Conservation (phyloP, 2,113 vertebrate genomes). For the Pelecanoides urinatrix region DNA sequence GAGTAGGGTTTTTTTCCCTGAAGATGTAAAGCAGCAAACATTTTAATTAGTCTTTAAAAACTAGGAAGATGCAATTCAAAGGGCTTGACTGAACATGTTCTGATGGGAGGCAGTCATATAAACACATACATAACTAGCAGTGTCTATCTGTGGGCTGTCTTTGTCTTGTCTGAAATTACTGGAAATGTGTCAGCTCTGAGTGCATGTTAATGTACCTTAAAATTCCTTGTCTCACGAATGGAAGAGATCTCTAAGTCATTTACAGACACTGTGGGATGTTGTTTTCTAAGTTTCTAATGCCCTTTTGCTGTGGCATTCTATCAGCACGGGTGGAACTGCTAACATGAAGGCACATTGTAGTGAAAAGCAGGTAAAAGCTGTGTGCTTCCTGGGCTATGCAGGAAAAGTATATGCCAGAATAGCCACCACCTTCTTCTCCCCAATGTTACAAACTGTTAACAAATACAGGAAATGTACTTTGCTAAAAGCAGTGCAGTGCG, state of each 20-base stretch:
- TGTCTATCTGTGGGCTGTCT: not conserved
- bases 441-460: not conserved
- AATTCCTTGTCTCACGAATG: not conserved
- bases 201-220: not conserved
- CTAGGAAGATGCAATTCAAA: not conserved
- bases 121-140: not conserved
- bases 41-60: not conserved
- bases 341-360: not conserved
- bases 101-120: not conserved
- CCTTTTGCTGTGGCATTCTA: not conserved
- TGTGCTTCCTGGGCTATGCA: not conserved
- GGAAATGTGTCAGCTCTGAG: not conserved
- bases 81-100: not conserved
- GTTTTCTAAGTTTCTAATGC: not conserved
- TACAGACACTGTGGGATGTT: constrained; percentile 29
- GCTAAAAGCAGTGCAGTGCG: not conserved
- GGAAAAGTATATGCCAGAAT: not conserved
- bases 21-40: not conserved
- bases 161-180: not conserved
- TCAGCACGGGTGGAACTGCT: not conserved
- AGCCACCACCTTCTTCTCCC: not conserved
- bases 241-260: constrained; percentile 13
- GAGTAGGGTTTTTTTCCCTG: not conserved
- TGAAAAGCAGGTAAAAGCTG: not conserved
- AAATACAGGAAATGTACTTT: constrained; percentile 69